These are phyloP conservation scores for Galemys pyrenaicus DNA, from an alignment of 2,113 vertebrate genomes.

Conservation along the genomic window DNA sequence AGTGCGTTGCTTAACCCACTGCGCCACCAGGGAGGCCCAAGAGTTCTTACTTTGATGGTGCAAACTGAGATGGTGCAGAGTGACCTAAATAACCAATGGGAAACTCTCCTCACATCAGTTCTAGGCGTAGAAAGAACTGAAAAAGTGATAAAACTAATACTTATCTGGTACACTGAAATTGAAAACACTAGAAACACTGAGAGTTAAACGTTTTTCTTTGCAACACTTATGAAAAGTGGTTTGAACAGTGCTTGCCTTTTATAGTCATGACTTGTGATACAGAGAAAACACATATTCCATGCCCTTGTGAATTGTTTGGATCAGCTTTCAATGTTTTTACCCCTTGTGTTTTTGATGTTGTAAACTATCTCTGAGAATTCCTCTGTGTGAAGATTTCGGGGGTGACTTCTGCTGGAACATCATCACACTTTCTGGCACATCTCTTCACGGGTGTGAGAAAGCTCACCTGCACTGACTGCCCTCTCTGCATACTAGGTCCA, in stretches of 20 bases:
- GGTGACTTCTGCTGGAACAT: not conserved
- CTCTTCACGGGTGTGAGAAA: not conserved
- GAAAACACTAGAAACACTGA: not conserved
- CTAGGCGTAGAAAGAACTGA: not conserved
- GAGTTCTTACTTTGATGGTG: not conserved
- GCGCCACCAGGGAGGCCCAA: no score
- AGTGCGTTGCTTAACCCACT: no score
- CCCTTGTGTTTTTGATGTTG: not conserved
- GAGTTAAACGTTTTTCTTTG: not conserved
- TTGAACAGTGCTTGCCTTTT: not conserved
- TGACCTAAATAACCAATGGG: not conserved
- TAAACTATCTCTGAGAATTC: not conserved
- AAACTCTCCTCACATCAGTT: not conserved
- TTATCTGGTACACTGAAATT: not conserved
- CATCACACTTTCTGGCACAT: not conserved
- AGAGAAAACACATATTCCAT: not conserved
- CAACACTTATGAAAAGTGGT: not conserved
- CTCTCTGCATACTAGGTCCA: no score
- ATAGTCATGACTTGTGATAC: not conserved
- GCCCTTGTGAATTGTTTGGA: not conserved
- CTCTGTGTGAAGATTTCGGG: not conserved
- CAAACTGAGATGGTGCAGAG: not conserved
- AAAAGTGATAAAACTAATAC: not conserved
- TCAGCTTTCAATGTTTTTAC: not conserved
- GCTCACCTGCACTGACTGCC: not conserved